phyloP scores from a whole-genome alignment of 2,888 invertebrate genomes.

The Eudasyphora cyanicolor region DNA sequence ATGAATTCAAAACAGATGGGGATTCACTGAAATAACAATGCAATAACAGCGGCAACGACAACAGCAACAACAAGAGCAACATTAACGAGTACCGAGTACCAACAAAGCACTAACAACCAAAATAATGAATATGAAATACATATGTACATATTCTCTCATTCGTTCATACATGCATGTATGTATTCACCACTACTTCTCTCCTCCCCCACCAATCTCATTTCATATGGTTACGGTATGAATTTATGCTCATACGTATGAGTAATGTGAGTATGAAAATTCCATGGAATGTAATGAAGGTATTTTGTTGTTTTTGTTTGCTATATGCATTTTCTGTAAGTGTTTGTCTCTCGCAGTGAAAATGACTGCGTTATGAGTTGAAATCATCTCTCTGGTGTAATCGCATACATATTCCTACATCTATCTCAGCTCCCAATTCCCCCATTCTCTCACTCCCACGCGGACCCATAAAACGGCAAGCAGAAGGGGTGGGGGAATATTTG shows the following conservation, averaged over 20 bases:
- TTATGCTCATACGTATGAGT: neutral
- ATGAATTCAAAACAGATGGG: conserved; percentile 53
- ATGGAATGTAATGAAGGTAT: neutral
- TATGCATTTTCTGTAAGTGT: neutral
- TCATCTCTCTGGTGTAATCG: no score
- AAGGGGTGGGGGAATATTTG: neutral
- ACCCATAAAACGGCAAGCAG: neutral
- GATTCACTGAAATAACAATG: conserved; percentile 32
- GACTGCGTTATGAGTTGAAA: neutral
- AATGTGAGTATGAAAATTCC: neutral
- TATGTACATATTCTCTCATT: no score
- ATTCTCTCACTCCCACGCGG: neutral
- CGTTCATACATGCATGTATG: neutral
- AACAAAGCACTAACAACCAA: no score
- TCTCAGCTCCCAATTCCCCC: neutral
- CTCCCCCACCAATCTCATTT: neutral
- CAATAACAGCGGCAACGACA: conserved; percentile 11
- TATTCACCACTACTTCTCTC: neutral
- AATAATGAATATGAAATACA: conserved; percentile 37
- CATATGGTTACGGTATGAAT: neutral
- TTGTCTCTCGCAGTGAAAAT: neutral
- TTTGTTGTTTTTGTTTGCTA: neutral
- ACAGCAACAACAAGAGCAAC: neutral
- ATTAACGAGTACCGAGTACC: no score
- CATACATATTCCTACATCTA: no score